Evolutionary conservation across 1,140 invertebrate genomes (phyloP).

Genomic region (Drosophila tristis): DNA sequence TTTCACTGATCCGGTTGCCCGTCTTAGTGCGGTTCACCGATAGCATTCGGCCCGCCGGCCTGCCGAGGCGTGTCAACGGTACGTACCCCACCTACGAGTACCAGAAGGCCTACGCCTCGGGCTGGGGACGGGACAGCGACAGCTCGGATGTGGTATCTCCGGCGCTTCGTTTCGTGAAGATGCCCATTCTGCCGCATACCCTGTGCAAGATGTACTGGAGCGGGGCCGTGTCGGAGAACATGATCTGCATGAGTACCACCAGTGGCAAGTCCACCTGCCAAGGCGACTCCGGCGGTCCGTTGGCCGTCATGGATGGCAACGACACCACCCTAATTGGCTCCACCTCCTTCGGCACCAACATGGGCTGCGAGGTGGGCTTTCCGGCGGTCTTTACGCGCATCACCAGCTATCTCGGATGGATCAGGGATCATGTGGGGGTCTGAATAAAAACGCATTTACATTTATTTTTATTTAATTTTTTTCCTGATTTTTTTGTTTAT

Average conservation of each 20-base stretch:
- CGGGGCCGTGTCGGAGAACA: conserved; percentile 52
- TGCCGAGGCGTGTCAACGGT: conserved; percentile 33
- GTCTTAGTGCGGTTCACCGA: conserved; percentile 16
- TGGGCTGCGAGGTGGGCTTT: conserved; percentile 84
- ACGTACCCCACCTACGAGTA: conserved; percentile 38
- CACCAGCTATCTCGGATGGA: conserved; percentile 85
- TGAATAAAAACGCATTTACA: conserved; percentile 15
- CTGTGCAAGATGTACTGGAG: conserved; percentile 56
- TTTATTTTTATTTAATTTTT: conserved; percentile 50
- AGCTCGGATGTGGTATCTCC: conserved; percentile 21
- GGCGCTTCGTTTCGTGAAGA: conserved; percentile 36
- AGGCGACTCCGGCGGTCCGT: conserved; percentile 80
- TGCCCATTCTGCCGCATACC: conserved; percentile 46
- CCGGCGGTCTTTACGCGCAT: conserved; percentile 85
- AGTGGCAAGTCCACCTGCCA: conserved; percentile 64
- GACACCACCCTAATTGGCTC: conserved; percentile 84
- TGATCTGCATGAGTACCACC: conserved; percentile 62
- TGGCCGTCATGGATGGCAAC: conserved; percentile 54
- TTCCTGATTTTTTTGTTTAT: conserved; percentile 72
- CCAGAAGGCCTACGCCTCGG: conserved; percentile 36
- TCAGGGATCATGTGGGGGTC: conserved; percentile 41
- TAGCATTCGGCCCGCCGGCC: conserved; percentile 24
- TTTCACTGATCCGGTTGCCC: conserved; percentile 49
- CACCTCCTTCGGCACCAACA: conserved; percentile 84
- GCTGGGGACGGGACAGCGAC: conserved; percentile 57